Conservation (phyloP, 2,888 invertebrate genomes). For the Stenurella melanura region DNA sequence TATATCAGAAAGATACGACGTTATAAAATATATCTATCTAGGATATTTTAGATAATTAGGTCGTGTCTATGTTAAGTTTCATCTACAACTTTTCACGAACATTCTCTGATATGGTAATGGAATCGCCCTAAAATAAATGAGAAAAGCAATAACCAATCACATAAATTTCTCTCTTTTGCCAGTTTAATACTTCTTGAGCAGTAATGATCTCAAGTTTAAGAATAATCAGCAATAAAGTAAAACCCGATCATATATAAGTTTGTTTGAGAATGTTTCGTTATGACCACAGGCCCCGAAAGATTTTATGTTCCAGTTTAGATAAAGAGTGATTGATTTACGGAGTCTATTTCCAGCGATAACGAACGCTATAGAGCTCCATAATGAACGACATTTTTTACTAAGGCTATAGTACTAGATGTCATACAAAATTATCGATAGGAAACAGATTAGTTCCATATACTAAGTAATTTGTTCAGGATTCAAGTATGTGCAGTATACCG, state of each 20-base stretch:
- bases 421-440: background rate
- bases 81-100: background rate
- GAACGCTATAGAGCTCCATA: background rate
- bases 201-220: background rate
- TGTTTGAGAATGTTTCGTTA: background rate
- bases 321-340: slow-evolving; percentile 28
- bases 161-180: background rate
- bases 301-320: slow-evolving; percentile 18
- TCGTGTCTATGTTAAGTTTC: background rate
- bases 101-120: background rate
- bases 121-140: background rate
- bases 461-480: no score
- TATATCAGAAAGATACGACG: no score
- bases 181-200: background rate
- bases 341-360: slow-evolving; percentile 7
- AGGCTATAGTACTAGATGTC: background rate
- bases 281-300: background rate
- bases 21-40: no score
- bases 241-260: background rate
- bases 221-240: background rate
- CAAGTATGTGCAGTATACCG: no score
- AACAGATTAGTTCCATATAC: background rate
- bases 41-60: no score
- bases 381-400: background rate
- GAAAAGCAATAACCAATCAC: background rate